Conservation (phyloP, 2,113 vertebrate genomes). For the Notechis scutatus region DNA sequence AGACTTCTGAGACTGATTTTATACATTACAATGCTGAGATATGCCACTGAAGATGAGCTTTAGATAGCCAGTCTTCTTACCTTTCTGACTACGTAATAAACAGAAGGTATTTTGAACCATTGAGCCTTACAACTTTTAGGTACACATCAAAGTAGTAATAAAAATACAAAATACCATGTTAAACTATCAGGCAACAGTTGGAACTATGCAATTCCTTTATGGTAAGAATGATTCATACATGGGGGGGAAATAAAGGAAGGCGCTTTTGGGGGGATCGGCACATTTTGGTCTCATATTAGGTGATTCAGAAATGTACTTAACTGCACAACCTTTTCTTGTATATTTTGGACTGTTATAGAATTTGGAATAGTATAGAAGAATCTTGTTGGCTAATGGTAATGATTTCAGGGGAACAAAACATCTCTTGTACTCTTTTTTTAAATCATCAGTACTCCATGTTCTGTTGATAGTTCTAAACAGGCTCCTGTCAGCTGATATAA, state of each 20-base stretch:
- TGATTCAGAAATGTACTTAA: not conserved
- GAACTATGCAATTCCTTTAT: not conserved
- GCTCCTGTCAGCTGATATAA: conserved; percentile 20
- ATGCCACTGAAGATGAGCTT: not conserved
- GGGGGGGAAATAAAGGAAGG: not conserved
- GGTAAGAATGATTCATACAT: too few species aligned
- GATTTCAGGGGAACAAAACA: not conserved
- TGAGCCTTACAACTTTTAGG: not conserved
- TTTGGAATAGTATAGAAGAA: not conserved
- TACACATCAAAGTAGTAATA: not conserved
- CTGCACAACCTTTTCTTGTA: not conserved
- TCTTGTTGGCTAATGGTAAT: not conserved
- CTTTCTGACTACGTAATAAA: not conserved
- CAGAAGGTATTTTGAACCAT: not conserved
- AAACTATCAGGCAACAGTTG: not conserved
- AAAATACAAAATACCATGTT: not conserved
- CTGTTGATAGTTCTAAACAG: conserved; percentile 18
- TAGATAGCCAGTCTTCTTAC: not conserved
- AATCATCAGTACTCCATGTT: not conserved
- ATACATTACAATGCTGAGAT: not conserved
- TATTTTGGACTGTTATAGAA: not conserved
- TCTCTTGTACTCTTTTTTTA: not conserved
- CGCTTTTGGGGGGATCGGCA: not conserved
- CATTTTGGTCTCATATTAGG: not conserved
- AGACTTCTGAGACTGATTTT: not conserved